These are phyloP conservation scores for Nothobranchius furzeri DNA, from an alignment of 2,113 vertebrate genomes.

Conservation along the genomic window DNA sequence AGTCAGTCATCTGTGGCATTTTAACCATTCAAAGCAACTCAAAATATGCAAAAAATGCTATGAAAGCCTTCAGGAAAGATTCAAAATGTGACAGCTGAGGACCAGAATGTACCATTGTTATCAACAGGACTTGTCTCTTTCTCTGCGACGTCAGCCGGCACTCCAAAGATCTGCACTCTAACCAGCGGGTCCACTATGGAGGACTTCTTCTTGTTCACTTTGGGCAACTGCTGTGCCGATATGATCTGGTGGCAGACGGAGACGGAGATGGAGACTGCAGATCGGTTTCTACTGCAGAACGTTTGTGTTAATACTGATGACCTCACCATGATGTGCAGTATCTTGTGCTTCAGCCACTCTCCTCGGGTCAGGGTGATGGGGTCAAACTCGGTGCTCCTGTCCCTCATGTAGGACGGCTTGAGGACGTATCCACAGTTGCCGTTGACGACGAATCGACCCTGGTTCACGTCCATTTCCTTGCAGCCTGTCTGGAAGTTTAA, in stretches of 20 bases:
- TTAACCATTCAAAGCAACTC: too few relatives aligned
- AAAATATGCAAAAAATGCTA: not conserved
- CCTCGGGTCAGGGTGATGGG: conserved; percentile 85
- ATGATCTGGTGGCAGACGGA: conserved; percentile 81
- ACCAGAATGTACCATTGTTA: conserved; percentile 85
- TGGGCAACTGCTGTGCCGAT: conserved; percentile 95
- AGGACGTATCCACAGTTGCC: conserved; percentile 91
- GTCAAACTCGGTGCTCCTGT: conserved; percentile 83
- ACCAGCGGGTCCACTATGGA: conserved; percentile 94
- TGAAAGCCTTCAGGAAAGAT: not conserved
- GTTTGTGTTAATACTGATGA: not conserved
- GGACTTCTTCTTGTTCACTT: conserved; percentile 85
- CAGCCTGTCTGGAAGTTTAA: conserved; percentile 93
- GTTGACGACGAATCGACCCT: conserved; percentile 90
- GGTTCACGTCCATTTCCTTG: conserved; percentile 90
- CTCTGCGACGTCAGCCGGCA: conserved; percentile 79
- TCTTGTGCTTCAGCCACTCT: conserved; percentile 85
- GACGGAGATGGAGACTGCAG: not conserved
- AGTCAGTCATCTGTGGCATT: not conserved
- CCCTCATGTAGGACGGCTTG: conserved; percentile 89
- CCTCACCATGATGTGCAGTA: conserved; percentile 86
- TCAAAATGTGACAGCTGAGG: too few relatives aligned
- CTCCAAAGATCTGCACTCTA: conserved; percentile 84
- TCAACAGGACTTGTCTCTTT: conserved; percentile 79
- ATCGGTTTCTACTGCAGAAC: not conserved